Conservation (phyloP, 2,797 vertebrate species). For the Rhynchonycteris naso region DNA sequence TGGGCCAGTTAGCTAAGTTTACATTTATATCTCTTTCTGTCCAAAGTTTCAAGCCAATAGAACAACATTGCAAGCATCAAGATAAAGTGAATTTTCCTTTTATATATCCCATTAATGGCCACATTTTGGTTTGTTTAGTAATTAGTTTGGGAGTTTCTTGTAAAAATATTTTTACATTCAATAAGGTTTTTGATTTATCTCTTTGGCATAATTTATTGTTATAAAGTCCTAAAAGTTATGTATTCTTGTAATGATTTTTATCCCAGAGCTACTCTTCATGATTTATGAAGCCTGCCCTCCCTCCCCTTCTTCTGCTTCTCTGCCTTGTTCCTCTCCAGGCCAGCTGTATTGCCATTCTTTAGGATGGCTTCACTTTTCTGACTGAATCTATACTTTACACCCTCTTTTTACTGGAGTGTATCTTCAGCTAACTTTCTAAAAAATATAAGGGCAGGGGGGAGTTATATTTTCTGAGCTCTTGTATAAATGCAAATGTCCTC, state of each 20-base stretch:
- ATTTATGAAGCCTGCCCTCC: not conserved
- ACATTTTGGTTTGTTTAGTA: conserved; percentile 7
- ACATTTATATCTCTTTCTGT: not conserved
- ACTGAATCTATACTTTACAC: not conserved
- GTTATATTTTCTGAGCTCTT: conserved; percentile 4
- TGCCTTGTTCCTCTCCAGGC: not conserved
- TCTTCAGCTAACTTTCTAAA: conserved; percentile 38
- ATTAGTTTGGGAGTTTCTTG: not conserved
- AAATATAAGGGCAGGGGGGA: not conserved
- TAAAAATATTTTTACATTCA: not conserved
- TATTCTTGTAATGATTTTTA: not conserved
- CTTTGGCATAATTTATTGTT: conserved; percentile 3
- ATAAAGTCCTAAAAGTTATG: not conserved
- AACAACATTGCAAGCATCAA: not conserved
- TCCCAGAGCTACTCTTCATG: not conserved
- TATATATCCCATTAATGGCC: not conserved
- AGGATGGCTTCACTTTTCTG: not conserved
- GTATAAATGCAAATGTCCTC: not conserved
- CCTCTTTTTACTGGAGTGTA: not conserved
- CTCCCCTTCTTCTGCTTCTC: not conserved
- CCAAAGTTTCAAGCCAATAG: not conserved
- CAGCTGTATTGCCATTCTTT: not conserved
- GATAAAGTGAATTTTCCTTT: not conserved
- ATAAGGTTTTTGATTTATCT: not conserved
- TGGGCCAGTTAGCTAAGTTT: not conserved